These are phyloP conservation scores for Amphiprion percula DNA, from an alignment of 2,113 vertebrate species.

Conservation along the genomic window DNA sequence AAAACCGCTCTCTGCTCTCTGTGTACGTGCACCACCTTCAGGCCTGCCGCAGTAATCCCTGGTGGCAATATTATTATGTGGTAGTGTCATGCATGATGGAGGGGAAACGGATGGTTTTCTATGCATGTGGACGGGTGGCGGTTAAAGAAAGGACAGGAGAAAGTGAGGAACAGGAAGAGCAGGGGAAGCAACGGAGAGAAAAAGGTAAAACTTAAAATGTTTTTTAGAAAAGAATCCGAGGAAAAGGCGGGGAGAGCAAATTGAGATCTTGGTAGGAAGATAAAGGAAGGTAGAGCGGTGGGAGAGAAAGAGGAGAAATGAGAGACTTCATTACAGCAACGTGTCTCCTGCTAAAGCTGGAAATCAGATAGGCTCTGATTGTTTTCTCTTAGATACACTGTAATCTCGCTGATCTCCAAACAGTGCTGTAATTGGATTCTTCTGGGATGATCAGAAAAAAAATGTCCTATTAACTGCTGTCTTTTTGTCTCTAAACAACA, in stretches of 20 bases:
- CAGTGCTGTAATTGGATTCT: constrained; percentile 85
- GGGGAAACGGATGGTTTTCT: constrained; percentile 6
- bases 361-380: constrained; percentile 87
- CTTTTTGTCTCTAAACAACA: constrained; percentile 74
- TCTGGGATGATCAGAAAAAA: constrained; percentile 77
- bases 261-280: constrained; percentile 34
- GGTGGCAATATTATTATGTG: constrained; percentile 21
- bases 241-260: background rate
- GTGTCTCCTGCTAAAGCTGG: constrained; percentile 72
- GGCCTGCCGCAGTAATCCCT: constrained; percentile 55
- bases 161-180: background rate
- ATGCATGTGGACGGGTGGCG: background rate
- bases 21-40: constrained; percentile 74
- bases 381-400: constrained; percentile 85
- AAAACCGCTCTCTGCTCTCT: constrained; percentile 56
- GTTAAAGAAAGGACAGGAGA: background rate
- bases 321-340: constrained; percentile 76
- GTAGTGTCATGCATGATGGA: constrained; percentile 28
- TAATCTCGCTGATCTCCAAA: constrained; percentile 84
- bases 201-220: background rate
- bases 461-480: constrained; percentile 68
- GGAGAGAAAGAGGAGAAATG: constrained; percentile 57
- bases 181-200: background rate
- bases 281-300: constrained; percentile 40
- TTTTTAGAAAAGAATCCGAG: background rate